A percentile compares a stretch with the other conserved stretches of the same genome.
Conservation (phyloP, 2,888 invertebrate species). For the Mythimna albipuncta region DNA sequence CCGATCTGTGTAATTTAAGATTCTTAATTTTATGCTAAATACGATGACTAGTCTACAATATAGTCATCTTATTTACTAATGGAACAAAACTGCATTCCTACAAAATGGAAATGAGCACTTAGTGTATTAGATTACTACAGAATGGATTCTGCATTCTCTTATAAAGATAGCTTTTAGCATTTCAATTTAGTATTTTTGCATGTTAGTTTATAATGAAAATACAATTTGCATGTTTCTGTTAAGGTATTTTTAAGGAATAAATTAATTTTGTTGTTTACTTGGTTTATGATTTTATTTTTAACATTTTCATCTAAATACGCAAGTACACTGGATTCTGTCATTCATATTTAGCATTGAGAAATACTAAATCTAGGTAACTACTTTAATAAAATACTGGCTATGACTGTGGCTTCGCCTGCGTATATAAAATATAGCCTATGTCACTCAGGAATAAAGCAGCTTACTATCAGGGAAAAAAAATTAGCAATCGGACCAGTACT, state of each 20-base stretch:
- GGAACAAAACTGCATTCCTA: slow-evolving; percentile 9
- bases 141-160: slow-evolving; percentile 11
- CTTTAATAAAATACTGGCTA: too few species aligned
- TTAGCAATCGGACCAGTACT: too few species aligned
- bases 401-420: too few species aligned
- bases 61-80: slow-evolving; percentile 1
- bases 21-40: slow-evolving; percentile 13
- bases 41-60: background rate
- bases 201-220: slow-evolving; percentile 21
- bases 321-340: too few species aligned
- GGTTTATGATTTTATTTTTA: slow-evolving; percentile 9
- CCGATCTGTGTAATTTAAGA: background rate
- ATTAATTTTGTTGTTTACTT: slow-evolving; percentile 10
- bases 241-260: slow-evolving; percentile 31
- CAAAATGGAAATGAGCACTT: slow-evolving; percentile 19
- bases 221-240: slow-evolving; percentile 41
- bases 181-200: slow-evolving; percentile 14
- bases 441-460: too few species aligned
- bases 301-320: background rate
- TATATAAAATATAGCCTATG: too few species aligned
- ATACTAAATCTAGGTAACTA: too few species aligned
- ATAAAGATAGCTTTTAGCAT: slow-evolving; percentile 35
- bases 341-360: too few species aligned
- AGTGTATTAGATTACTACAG: slow-evolving; percentile 2
- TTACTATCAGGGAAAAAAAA: too few species aligned